Percentiles rank a stretch among this genome's conserved stretches.
phyloP scores from a whole-genome alignment of 2,888 invertebrate species.

The Dryomyza anilis region DNA sequence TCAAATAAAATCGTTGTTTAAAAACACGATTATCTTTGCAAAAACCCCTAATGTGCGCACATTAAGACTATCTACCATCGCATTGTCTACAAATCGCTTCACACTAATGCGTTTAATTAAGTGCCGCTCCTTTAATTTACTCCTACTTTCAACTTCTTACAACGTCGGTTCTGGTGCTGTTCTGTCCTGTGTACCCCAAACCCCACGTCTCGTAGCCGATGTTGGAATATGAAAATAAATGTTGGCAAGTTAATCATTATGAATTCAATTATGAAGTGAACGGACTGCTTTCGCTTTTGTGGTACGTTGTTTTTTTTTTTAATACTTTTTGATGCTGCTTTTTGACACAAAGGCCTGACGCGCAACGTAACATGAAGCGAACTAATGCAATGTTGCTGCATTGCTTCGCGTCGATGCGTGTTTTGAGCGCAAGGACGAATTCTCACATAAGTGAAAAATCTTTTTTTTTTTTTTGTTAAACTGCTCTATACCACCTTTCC shows the following conservation, averaged over 20 bases:
- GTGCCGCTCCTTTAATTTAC: conserved; percentile 3
- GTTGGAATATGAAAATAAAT: conserved; percentile 16
- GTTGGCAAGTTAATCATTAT: conserved; percentile 47
- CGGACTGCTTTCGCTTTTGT: no score
- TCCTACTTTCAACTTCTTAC: no score
- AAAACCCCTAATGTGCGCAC: neutral
- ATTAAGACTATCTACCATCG: neutral
- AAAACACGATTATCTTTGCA: no score
- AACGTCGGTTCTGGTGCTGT: no score
- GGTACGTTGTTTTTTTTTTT: conserved; percentile 4
- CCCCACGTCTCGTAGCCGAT: neutral
- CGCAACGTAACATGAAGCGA: conserved; percentile 14
- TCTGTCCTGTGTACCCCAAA: neutral
- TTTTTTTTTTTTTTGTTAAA: neutral
- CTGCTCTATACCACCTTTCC: neutral
- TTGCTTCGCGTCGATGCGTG: conserved; percentile 2
- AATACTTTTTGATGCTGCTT: neutral
- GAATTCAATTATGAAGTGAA: conserved; percentile 48
- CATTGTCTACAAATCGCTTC: neutral
- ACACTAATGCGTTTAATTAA: conserved; percentile 12
- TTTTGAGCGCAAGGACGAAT: conserved; percentile 15
- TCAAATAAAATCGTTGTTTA: no score
- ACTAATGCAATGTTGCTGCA: conserved; percentile 1
- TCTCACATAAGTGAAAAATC: conserved; percentile 6
- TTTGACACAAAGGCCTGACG: neutral